Evolutionary conservation across 1,140 invertebrate species (phyloP).

Genomic region (Penaeus indicus): DNA sequence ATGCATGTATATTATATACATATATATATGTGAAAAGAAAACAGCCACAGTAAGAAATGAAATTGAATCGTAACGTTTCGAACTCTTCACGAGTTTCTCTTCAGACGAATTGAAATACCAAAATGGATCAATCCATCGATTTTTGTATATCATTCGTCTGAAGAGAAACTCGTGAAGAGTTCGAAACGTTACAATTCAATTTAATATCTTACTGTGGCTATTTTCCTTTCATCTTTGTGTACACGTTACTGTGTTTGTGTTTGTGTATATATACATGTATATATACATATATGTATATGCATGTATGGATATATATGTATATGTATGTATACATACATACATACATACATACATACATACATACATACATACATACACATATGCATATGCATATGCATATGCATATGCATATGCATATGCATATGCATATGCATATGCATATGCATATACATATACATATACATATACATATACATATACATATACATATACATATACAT

Average conservation of each 20-base stretch:
- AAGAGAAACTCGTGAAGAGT: too few species aligned
- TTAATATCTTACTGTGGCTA: too few species aligned
- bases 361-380: not conserved
- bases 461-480: conserved; percentile 11
- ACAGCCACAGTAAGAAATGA: too few species aligned
- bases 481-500: conserved; percentile 6
- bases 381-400: not conserved
- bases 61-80: not conserved
- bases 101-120: too few species aligned
- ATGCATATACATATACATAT: not conserved
- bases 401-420: not conserved
- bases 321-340: not conserved
- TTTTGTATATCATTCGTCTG: too few species aligned
- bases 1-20: too few species aligned
- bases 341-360: not conserved
- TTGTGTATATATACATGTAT: conserved; percentile 4
- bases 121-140: too few species aligned
- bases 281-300: conserved; percentile 1
- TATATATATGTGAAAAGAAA: too few species aligned
- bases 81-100: too few species aligned
- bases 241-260: too few species aligned
- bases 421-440: not conserved
- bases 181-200: too few species aligned
- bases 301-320: not conserved
- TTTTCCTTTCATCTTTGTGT: too few species aligned